These are phyloP conservation scores for Phania funesta DNA, from an alignment of 2,888 invertebrate species.

Conservation along the genomic window DNA sequence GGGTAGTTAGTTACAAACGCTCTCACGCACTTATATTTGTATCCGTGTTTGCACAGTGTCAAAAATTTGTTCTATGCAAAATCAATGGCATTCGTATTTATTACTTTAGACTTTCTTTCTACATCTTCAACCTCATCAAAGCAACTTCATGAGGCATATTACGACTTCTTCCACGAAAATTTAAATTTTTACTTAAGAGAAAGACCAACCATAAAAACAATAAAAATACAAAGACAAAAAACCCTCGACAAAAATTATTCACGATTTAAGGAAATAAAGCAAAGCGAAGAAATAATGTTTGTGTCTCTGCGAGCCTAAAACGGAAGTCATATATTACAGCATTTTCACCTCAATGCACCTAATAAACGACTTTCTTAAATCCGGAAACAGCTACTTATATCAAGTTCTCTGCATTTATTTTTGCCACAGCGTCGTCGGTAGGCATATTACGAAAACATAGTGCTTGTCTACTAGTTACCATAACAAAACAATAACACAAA, in stretches of 20 bases:
- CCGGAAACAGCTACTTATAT: slow-evolving; percentile 62
- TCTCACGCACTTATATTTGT: no score
- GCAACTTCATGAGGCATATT: slow-evolving; percentile 8
- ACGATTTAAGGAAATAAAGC: background rate
- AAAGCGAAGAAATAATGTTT: background rate
- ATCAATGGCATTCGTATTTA: no score
- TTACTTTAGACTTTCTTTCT: no score
- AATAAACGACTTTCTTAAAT: slow-evolving; percentile 51
- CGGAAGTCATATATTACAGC: slow-evolving; percentile 64
- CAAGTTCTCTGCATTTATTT: slow-evolving; percentile 27
- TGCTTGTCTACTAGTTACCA: slow-evolving; percentile 3
- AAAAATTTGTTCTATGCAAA: no score
- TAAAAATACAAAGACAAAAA: background rate
- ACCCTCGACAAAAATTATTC: background rate
- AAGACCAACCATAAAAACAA: slow-evolving; percentile 21
- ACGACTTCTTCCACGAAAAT: background rate
- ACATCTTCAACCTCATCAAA: background rate
- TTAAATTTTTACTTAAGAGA: background rate
- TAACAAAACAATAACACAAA: background rate
- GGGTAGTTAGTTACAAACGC: no score
- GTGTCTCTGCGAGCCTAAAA: slow-evolving; percentile 12
- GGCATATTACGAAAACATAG: background rate
- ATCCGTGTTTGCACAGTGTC: no score
- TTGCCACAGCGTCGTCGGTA: background rate
- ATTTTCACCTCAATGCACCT: slow-evolving; percentile 62